A percentile compares a stretch with the other conserved stretches of the same genome.
Conservation (phyloP, 2,888 invertebrate genomes). For the Apoda limacodes region DNA sequence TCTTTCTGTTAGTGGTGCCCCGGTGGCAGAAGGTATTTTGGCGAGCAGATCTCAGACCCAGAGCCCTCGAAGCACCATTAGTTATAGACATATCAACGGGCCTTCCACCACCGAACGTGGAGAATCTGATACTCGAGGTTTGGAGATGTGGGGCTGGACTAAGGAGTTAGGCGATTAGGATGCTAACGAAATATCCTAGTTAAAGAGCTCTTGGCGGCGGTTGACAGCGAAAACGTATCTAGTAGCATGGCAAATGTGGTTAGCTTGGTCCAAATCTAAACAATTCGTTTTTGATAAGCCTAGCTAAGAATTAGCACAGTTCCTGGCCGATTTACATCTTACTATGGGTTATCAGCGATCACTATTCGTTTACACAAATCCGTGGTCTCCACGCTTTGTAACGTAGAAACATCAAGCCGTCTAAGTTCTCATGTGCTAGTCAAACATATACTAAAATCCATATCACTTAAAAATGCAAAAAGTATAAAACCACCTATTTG, state of each 20-base stretch:
- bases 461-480: conserved; percentile 4
- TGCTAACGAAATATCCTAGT: conserved; percentile 4
- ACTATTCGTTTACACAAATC: no score
- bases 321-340: conserved; percentile 10
- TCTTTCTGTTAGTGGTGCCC: conserved; percentile 20
- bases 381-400: no score
- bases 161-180: no score
- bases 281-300: conserved; percentile 8
- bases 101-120: no score
- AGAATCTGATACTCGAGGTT: conserved; percentile 16
- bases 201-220: conserved; percentile 11
- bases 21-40: conserved; percentile 26
- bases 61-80: conserved; percentile 20
- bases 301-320: conserved; percentile 11
- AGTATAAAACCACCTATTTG: neutral
- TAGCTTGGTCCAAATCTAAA: conserved; percentile 12
- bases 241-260: conserved; percentile 21
- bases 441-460: no score
- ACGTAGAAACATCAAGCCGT: no score
- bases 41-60: conserved; percentile 23
- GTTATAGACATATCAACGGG: conserved; percentile 19
- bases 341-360: no score
- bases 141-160: conserved; percentile 22
- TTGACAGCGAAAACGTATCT: conserved; percentile 17
- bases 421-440: no score